phyloP scores from a whole-genome alignment of 2,797 vertebrate genomes.

The Eulemur coronatus region DNA sequence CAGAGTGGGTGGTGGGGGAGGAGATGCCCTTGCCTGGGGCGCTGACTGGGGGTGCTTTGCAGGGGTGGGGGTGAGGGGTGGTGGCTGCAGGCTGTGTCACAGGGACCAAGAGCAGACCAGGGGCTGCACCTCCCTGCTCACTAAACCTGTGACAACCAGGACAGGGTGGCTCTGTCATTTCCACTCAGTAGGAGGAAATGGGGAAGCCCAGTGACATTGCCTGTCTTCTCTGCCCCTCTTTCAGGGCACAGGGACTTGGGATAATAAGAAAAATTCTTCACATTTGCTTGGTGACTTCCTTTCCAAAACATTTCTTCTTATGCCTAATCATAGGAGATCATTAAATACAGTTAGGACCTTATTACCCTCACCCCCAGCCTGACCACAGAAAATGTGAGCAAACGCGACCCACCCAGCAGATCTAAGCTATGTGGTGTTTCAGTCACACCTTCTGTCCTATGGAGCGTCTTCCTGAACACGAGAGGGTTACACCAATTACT shows the following conservation, averaged over 20 bases:
- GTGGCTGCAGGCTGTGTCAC: not conserved
- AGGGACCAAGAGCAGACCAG: not conserved
- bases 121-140: not conserved
- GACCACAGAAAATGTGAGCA: not conserved
- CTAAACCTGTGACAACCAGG: not conserved
- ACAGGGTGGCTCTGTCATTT: not conserved
- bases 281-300: constrained; percentile 17
- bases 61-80: not conserved
- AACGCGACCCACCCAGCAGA: not conserved
- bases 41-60: not conserved
- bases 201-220: not conserved
- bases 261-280: not conserved
- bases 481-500: too few relatives aligned
- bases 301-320: constrained; percentile 1
- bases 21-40: not conserved
- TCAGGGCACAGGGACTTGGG: not conserved
- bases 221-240: not conserved
- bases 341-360: not conserved
- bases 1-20: not conserved
- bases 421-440: not conserved
- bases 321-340: not conserved
- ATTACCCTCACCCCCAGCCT: not conserved
- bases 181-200: not conserved
- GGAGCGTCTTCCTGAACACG: not conserved
- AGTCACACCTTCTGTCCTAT: not conserved